These are phyloP conservation scores for Malachius bipustulatus DNA, from an alignment of 2,888 invertebrate species.

Conservation along the genomic window DNA sequence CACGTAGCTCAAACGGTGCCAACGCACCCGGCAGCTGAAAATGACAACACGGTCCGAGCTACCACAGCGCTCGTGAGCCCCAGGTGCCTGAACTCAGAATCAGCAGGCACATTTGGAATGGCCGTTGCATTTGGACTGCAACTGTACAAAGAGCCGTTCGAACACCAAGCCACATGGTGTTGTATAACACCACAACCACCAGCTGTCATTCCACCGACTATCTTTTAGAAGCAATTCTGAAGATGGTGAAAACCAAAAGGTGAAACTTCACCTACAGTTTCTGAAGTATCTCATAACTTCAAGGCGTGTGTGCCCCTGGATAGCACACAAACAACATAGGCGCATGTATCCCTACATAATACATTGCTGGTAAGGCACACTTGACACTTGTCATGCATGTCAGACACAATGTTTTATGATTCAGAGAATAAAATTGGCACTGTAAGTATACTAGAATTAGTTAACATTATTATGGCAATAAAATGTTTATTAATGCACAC, in stretches of 20 bases:
- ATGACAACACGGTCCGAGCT: background rate
- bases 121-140: background rate
- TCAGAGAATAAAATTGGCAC: conserved; percentile 13
- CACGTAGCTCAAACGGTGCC: background rate
- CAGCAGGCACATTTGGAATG: background rate
- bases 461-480: too few species aligned
- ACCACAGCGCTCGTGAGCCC: conserved; percentile 1
- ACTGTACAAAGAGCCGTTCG: background rate
- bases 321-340: too few species aligned
- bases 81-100: conserved; percentile 2
- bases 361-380: too few species aligned
- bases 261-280: too few species aligned
- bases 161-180: background rate
- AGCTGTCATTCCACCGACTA: background rate
- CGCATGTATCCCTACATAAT: too few species aligned
- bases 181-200: background rate
- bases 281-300: too few species aligned
- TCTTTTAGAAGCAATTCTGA: too few species aligned
- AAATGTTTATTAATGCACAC: conserved; percentile 5
- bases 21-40: background rate
- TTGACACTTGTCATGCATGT: too few species aligned
- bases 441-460: conserved; percentile 9
- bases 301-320: too few species aligned
- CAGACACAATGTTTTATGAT: conserved; percentile 15
- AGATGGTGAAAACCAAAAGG: too few species aligned